Evolutionary conservation across 1,140 invertebrate genomes (phyloP).

Genomic region (Portunus trituberculatus): DNA sequence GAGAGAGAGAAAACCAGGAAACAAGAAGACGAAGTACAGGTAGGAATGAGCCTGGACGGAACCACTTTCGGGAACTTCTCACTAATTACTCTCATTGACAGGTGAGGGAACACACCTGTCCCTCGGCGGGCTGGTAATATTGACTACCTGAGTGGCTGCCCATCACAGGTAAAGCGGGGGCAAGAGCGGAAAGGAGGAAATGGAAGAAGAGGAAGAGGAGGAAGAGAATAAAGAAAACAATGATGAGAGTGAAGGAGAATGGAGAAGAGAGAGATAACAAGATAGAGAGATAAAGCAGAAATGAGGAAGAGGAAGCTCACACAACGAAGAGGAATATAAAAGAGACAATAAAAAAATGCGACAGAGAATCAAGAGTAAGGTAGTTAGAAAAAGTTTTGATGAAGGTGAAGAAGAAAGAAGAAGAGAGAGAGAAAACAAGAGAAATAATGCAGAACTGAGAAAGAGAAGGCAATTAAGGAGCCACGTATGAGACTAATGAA

Average conservation of each 20-base stretch:
- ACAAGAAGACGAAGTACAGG: not conserved
- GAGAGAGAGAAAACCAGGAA: not conserved
- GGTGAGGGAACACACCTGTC: constrained; percentile 1
- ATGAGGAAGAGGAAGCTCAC: not conserved
- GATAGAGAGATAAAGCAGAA: too few species aligned
- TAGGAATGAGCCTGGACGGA: not conserved
- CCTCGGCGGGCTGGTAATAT: not conserved
- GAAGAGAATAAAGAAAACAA: not conserved
- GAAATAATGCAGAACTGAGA: too few species aligned
- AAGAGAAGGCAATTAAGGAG: too few species aligned
- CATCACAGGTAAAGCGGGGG: not conserved
- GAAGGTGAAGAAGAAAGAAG: too few species aligned
- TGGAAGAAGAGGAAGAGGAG: not conserved
- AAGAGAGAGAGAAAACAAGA: too few species aligned
- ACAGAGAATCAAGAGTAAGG: too few species aligned
- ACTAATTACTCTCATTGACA: constrained; percentile 14
- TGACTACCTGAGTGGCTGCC: constrained; percentile 6
- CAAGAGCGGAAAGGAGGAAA: not conserved
- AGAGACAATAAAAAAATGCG: too few species aligned
- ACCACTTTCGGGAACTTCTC: not conserved
- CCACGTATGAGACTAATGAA: too few species aligned
- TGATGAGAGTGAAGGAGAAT: not conserved
- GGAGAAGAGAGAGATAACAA: not conserved
- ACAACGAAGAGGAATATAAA: too few species aligned
- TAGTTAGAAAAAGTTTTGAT: too few species aligned